Conservation (phyloP, 2,113 vertebrate species). For the Phaetusa simplex region DNA sequence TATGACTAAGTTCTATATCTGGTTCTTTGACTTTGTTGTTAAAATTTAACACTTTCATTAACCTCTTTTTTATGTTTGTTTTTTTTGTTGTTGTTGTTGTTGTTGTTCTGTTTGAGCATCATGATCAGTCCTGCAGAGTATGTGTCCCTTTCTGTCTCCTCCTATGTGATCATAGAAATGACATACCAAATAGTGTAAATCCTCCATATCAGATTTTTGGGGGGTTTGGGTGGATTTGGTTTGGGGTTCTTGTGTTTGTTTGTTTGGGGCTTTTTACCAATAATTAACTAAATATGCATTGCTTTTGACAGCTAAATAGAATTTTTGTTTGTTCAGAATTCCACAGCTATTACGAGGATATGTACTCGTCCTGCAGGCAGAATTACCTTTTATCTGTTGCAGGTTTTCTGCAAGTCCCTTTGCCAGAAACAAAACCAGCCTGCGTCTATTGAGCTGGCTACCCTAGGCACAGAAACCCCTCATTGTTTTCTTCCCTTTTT, state of each 20-base stretch:
- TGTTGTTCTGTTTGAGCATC: not conserved
- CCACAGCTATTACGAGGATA: not conserved
- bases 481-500: not conserved
- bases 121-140: not conserved
- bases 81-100: not conserved
- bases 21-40: not conserved
- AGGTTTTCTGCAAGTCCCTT: not conserved
- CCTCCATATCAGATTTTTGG: accelerated
- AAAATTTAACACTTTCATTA: not conserved
- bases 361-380: not conserved
- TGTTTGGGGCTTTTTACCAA: not conserved
- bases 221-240: accelerated
- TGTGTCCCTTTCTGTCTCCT: not conserved
- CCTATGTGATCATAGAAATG: not conserved
- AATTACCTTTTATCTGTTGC: not conserved
- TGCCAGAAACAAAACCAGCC: not conserved
- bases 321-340: not conserved
- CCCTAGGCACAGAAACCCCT: not conserved
- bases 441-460: not conserved
- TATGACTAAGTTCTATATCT: not conserved
- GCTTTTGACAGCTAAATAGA: not conserved
- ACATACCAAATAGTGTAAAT: not conserved
- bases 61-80: not conserved
- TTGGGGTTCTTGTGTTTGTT: not conserved
- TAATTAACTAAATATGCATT: not conserved